Evolutionary conservation across 2,797 vertebrate species (phyloP).

Genomic region (Aplochiton taeniatus): DNA sequence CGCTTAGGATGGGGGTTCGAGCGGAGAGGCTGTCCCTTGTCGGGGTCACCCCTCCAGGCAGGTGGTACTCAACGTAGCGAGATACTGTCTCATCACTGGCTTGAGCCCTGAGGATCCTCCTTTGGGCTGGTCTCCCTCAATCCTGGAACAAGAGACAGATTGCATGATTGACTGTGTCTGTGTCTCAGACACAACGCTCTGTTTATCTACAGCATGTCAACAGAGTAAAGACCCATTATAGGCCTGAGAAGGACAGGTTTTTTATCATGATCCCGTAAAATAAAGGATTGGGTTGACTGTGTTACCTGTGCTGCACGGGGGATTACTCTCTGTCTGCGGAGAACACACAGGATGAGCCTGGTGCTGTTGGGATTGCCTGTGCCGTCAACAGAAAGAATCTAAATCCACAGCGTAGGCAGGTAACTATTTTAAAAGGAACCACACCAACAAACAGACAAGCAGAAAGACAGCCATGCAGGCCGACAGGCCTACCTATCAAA

Average conservation of each 20-base stretch:
- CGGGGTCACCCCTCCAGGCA: conserved; percentile 61
- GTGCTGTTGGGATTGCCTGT: conserved; percentile 72
- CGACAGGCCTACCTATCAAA: conserved; percentile 87
- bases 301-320: conserved; percentile 50
- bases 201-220: too few relatives aligned
- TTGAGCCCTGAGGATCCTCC: conserved; percentile 66
- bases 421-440: neutral
- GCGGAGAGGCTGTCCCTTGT: conserved; percentile 62
- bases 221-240: too few relatives aligned
- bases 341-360: conserved; percentile 62
- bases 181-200: neutral
- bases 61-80: conserved; percentile 59
- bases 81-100: conserved; percentile 61
- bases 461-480: neutral
- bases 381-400: conserved; percentile 22
- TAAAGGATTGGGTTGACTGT: neutral
- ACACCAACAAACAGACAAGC: neutral
- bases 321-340: conserved; percentile 59
- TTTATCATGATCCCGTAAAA: neutral
- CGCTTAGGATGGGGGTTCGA: conserved; percentile 70
- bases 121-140: conserved; percentile 50
- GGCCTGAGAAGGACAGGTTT: too few relatives aligned
- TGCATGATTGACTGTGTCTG: neutral
- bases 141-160: conserved; percentile 35
- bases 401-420: conserved; percentile 4